Percentiles rank a stretch among this genome's conserved stretches.
Evolutionary conservation across 2,888 invertebrate genomes (phyloP).

Genomic region (Cactoblastis cactorum): DNA sequence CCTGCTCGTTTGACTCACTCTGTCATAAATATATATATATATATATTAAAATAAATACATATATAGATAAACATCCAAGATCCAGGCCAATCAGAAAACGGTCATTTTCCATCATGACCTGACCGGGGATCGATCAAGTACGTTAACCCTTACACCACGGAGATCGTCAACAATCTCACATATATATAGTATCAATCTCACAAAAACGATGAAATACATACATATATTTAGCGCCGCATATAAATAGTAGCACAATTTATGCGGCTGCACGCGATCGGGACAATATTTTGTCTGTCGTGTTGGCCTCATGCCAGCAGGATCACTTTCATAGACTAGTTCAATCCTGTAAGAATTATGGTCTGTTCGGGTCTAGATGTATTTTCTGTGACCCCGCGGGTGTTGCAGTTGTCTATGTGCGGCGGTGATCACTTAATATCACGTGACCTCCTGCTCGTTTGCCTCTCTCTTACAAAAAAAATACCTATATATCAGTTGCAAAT

Average conservation of each 20-base stretch:
- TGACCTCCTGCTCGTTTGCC: no score
- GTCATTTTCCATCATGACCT: no score
- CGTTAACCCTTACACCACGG: no score
- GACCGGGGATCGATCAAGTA: no score
- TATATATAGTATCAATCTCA: neutral
- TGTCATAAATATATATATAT: no score
- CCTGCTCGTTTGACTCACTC: no score
- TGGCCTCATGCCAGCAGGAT: conserved; percentile 69
- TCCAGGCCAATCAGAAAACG: no score
- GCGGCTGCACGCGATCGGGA: conserved; percentile 57
- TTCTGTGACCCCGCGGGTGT: neutral
- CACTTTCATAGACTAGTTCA: conserved; percentile 51
- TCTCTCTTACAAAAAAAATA: no score
- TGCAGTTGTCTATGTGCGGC: no score
- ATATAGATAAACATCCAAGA: no score
- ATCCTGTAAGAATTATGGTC: neutral
- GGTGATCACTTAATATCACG: neutral
- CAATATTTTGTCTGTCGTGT: conserved; percentile 74
- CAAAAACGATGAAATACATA: conserved; percentile 61
- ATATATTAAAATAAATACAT: no score
- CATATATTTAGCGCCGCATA: conserved; percentile 55
- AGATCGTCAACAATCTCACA: neutral
- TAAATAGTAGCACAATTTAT: conserved; percentile 67
- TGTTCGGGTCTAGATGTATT: neutral
- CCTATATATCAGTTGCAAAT: no score